Percentiles rank a stretch among this genome's conserved stretches.
Conservation (phyloP, 2,113 vertebrate species). For the Rutilus rutilus region DNA sequence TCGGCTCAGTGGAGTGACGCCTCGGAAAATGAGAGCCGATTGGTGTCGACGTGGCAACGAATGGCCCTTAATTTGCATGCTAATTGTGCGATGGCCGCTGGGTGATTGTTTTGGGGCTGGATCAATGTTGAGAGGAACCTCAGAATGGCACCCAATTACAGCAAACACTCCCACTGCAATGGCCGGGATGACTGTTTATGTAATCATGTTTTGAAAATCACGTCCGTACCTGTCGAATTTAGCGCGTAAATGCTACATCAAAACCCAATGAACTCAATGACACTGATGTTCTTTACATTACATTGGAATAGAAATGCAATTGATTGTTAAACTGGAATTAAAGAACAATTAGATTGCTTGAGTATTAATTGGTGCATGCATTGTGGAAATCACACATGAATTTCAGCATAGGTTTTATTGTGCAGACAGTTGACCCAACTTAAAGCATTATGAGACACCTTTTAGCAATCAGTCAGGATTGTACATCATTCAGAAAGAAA, state of each 20-base stretch:
- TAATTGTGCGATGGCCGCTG: conserved; percentile 65
- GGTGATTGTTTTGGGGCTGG: conserved; percentile 66
- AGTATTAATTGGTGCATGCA: background rate
- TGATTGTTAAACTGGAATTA: conserved; percentile 1
- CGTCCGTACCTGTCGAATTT: conserved; percentile 36
- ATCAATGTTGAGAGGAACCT: conserved; percentile 66
- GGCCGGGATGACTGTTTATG: conserved; percentile 42
- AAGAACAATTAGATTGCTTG: background rate
- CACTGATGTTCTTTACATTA: conserved; percentile 1
- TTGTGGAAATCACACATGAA: background rate
- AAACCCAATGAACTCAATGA: background rate
- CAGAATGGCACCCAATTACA: conserved; percentile 50
- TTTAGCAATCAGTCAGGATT: background rate
- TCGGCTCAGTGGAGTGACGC: conserved; percentile 66
- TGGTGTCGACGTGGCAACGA: conserved; percentile 67
- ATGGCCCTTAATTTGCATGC: conserved; percentile 77
- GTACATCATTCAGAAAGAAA: background rate
- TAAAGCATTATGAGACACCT: background rate
- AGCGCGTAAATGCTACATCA: background rate
- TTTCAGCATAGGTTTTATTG: background rate
- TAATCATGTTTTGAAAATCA: conserved; percentile 41
- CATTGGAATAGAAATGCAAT: conserved; percentile 20
- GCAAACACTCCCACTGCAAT: conserved; percentile 38
- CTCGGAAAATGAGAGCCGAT: conserved; percentile 73
- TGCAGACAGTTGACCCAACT: background rate